phyloP scores from a whole-genome alignment of 2,888 invertebrate species.

The Aquatica leii region DNA sequence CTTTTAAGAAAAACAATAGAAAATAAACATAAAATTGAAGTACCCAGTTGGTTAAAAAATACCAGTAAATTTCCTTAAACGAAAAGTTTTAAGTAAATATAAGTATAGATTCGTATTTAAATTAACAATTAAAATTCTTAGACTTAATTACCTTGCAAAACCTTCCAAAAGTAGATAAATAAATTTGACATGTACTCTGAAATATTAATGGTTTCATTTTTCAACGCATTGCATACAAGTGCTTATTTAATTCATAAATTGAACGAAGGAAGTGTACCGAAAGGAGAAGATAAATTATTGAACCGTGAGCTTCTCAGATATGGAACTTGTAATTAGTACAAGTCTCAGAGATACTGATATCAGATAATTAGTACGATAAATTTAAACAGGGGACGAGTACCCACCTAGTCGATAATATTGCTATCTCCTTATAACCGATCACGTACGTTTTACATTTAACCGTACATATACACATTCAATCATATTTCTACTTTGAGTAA shows the following conservation, averaged over 20 bases:
- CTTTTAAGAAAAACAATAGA: too few relatives aligned
- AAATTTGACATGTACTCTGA: too few relatives aligned
- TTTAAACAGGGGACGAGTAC: slow-evolving; percentile 26
- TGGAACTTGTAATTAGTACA: slow-evolving; percentile 44
- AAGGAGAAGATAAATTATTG: slow-evolving; percentile 41
- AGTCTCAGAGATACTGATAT: slow-evolving; percentile 44
- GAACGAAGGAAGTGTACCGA: slow-evolving; percentile 32
- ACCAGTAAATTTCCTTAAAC: too few relatives aligned
- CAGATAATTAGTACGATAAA: slow-evolving; percentile 48
- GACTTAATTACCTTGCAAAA: too few relatives aligned
- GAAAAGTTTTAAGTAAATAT: too few relatives aligned
- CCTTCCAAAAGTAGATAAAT: too few relatives aligned
- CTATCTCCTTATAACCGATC: slow-evolving; percentile 3
- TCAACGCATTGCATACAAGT: slow-evolving; percentile 23
- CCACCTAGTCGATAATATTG: slow-evolving; percentile 23
- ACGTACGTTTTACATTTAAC: slow-evolving; percentile 1
- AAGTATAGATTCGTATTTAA: too few relatives aligned
- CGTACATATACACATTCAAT: too few relatives aligned
- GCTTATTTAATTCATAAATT: slow-evolving; percentile 35
- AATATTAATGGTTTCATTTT: slow-evolving; percentile 20
- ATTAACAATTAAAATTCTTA: too few relatives aligned
- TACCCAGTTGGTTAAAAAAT: too few relatives aligned
- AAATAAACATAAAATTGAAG: too few relatives aligned
- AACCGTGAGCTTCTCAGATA: slow-evolving; percentile 42
- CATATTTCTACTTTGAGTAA: too few relatives aligned